A percentile compares a stretch with the other conserved stretches of the same genome.
Conservation (phyloP, 1,140 invertebrate genomes). For the Trichonephila inaurata region DNA sequence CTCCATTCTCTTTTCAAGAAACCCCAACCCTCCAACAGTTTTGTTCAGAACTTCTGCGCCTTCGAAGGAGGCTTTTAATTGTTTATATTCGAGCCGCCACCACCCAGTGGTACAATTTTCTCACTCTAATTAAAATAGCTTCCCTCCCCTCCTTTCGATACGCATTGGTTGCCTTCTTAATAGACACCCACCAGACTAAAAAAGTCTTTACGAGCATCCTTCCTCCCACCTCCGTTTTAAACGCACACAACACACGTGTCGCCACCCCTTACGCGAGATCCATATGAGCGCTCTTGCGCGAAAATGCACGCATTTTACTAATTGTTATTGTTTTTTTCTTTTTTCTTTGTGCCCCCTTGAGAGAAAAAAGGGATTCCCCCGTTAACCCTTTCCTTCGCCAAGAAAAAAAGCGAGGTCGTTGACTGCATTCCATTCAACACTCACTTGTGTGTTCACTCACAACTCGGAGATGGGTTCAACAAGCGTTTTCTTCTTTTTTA, state of each 20-base stretch:
- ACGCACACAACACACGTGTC: background rate
- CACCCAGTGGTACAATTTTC: too few relatives aligned
- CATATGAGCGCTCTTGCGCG: conserved; percentile 62
- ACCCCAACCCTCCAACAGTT: too few relatives aligned
- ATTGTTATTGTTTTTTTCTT: conserved; percentile 55
- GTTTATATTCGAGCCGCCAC: too few relatives aligned
- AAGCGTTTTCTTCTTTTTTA: background rate
- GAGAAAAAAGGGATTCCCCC: conserved; percentile 34
- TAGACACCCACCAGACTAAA: too few relatives aligned
- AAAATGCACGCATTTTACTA: conserved; percentile 65
- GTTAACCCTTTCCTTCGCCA: conserved; percentile 13
- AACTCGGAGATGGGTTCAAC: background rate
- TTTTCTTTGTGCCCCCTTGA: background rate
- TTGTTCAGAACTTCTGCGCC: too few relatives aligned
- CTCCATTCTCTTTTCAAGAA: too few relatives aligned
- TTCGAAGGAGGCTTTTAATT: too few relatives aligned
- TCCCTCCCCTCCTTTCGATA: too few relatives aligned
- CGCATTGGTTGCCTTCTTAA: too few relatives aligned
- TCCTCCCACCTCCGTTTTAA: background rate
- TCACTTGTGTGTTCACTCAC: conserved; percentile 31
- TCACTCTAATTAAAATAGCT: too few relatives aligned
- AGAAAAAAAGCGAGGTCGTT: conserved; percentile 32
- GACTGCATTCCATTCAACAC: conserved; percentile 21
- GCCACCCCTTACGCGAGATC: background rate
- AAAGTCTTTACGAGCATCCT: background rate